Conservation (phyloP, 1,140 invertebrate genomes). For the Hydropsyche tenuis region DNA sequence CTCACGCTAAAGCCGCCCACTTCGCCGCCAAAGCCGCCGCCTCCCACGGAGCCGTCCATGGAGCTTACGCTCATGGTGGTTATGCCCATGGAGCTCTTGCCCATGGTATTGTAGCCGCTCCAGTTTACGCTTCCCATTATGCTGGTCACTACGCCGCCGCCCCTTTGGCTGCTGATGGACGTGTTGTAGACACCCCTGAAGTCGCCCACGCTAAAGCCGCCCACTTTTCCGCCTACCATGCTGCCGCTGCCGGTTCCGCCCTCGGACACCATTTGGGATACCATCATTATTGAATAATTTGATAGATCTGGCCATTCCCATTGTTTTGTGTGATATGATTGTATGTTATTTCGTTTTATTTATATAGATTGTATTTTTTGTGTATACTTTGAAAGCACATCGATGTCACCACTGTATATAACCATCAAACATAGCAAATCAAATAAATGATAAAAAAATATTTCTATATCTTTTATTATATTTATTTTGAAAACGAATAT, state of each 20-base stretch:
- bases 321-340: not conserved
- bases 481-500: no score
- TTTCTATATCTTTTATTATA: not conserved
- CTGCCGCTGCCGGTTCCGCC: constrained; percentile 26
- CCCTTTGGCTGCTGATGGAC: constrained; percentile 41
- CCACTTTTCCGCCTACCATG: constrained; percentile 32
- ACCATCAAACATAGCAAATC: constrained; percentile 19
- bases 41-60: constrained; percentile 54
- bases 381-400: constrained; percentile 6
- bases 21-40: constrained; percentile 52
- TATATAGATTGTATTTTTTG: not conserved
- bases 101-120: constrained; percentile 40
- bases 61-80: constrained; percentile 51
- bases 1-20: constrained; percentile 52
- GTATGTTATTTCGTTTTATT: constrained; percentile 24
- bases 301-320: not conserved
- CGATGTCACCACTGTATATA: constrained; percentile 24
- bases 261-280: constrained; percentile 29
- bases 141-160: constrained; percentile 27
- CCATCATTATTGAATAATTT: constrained; percentile 11
- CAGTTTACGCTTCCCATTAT: constrained; percentile 43
- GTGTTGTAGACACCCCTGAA: constrained; percentile 45
- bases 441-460: constrained; percentile 14
- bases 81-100: constrained; percentile 26
- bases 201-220: constrained; percentile 45